Evolutionary conservation across 64 coral and sea anemone genomes (phyloP), one percentile per base, ranked within the genome.

Genomic region (Stichodactyla helianthus): DNA sequence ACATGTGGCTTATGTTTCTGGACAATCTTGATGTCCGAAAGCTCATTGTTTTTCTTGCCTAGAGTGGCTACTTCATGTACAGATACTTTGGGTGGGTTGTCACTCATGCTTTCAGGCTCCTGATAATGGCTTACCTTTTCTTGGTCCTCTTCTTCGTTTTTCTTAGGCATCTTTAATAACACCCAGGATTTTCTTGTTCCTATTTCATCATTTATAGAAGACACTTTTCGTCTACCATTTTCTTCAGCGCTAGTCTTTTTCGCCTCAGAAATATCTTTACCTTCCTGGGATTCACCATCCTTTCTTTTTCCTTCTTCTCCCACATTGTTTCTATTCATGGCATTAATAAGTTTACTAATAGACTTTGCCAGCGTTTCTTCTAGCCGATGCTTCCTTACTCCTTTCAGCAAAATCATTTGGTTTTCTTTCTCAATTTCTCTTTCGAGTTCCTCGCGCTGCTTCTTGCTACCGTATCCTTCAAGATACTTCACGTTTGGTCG

Each of bases 171-270:
- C 82, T 97, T 97, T 12, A 97, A 82, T 28, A 97, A 82, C 85
- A 97, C 94, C 94, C 94, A 97, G 23, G 94, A 97, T 84, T 97
- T 97, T 65, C 94, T 89, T 19, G 91, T 88, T 26, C 92, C 92
- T 56, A 90, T 88, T 7, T 84, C 78, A 26, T 93, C 91, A 13
- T 86, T 13, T 16, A 16, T 14, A 14, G 82, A 59, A 25, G 78
- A 60, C 8, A 52, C 16, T 4, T 81, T 84, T 84, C 55, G 77
- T 14, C 54, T 52, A 57, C 8, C 65, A 8, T 57, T 23, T 6
- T 18, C 5, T 17, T 60, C 6, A 53, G 12, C 5, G 3, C 6
- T 23, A 50, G 54, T 9, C 27, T 55, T 54, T 9, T 23, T 79
- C 19, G 52, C 15, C 14, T 59, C 0, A 58, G 54, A 31, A 13